Conservation (phyloP, 2,797 vertebrate genomes). For the Hybognathus amarus region DNA sequence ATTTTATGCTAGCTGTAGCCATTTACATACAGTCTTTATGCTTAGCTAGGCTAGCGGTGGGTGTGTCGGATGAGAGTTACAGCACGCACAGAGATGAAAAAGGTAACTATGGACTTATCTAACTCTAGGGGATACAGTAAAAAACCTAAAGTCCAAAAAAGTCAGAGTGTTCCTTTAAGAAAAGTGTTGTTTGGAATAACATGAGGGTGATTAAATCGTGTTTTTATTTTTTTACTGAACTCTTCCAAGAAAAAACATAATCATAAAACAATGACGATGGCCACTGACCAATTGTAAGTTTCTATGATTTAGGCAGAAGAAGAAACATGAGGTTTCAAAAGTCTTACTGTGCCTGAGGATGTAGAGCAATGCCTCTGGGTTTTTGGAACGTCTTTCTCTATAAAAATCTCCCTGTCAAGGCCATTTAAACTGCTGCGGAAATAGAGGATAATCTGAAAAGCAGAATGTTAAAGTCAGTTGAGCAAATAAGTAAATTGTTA, state of each 20-base stretch:
- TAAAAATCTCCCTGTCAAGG: slow-evolving; percentile 76
- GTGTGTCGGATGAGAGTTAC: too few relatives aligned
- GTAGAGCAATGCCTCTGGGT: slow-evolving; percentile 87
- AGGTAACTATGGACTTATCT: too few relatives aligned
- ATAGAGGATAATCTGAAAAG: slow-evolving; percentile 80
- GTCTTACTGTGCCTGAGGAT: slow-evolving; percentile 87
- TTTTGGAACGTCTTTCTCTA: slow-evolving; percentile 78
- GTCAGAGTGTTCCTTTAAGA: too few relatives aligned
- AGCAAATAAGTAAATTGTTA: background rate
- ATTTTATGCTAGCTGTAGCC: too few relatives aligned
- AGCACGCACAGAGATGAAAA: too few relatives aligned
- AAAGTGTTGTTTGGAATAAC: background rate
- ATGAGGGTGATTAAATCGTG: background rate
- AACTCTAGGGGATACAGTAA: too few relatives aligned
- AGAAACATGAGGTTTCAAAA: background rate
- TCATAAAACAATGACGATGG: background rate
- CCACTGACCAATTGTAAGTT: background rate
- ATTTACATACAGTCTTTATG: too few relatives aligned
- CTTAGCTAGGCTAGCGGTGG: too few relatives aligned
- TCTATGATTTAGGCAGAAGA: background rate
- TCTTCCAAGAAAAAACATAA: background rate
- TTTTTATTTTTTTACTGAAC: background rate
- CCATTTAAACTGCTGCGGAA: slow-evolving; percentile 83
- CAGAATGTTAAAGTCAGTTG: slow-evolving; percentile 20
- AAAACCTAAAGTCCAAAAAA: too few relatives aligned